These are phyloP conservation scores for Oreochromis niloticus DNA, from an alignment of 2,113 vertebrate genomes.

Conservation along the genomic window DNA sequence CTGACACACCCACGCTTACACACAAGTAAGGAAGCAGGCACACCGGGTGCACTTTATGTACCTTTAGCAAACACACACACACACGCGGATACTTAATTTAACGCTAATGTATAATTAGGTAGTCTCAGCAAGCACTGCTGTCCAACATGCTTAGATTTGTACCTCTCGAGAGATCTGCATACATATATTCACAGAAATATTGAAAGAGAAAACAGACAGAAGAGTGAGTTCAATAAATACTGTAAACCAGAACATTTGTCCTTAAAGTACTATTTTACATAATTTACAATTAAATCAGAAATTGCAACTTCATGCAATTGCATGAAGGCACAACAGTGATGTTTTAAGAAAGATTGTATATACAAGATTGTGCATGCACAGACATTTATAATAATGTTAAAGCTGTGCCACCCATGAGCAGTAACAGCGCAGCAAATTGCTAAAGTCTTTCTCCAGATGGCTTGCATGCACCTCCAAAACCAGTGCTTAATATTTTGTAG, in stretches of 20 bases:
- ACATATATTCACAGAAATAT: neutral
- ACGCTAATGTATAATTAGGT: slow-evolving; percentile 35
- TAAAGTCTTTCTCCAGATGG: neutral
- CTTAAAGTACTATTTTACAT: neutral
- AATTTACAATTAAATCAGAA: neutral
- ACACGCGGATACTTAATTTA: slow-evolving; percentile 18
- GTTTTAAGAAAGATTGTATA: neutral
- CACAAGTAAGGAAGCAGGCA: slow-evolving; percentile 1
- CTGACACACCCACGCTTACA: slow-evolving; percentile 42
- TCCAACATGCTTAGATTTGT: neutral
- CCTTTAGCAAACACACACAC: slow-evolving; percentile 1
- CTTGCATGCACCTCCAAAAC: neutral
- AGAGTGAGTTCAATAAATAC: neutral
- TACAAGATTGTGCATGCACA: neutral
- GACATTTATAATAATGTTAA: neutral
- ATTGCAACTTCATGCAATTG: neutral
- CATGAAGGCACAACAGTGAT: neutral
- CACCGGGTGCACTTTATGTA: neutral
- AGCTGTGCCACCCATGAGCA: neutral
- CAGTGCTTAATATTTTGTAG: slow-evolving; percentile 24
- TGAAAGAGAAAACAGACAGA: neutral
- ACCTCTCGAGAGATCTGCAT: neutral
- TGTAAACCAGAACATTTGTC: neutral
- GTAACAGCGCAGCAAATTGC: neutral
- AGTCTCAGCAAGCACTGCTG: slow-evolving; percentile 27